Conservation (phyloP, 2,113 vertebrate genomes). For the Zingel zingel region DNA sequence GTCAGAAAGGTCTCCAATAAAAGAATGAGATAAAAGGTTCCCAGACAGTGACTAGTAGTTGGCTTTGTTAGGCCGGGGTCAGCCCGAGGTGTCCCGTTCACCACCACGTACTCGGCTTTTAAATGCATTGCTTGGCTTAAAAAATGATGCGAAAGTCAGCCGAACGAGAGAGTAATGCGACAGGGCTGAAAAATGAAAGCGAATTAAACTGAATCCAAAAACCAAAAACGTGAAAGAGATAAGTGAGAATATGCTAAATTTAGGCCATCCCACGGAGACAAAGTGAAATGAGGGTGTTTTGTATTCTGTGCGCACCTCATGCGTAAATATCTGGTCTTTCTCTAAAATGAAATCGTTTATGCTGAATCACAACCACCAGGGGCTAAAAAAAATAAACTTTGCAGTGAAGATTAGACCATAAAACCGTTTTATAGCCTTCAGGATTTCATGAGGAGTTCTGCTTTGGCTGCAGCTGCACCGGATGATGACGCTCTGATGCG, state of each 20-base stretch:
- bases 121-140: slow-evolving; percentile 40
- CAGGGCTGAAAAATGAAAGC: slow-evolving; percentile 62
- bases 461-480: slow-evolving; percentile 55
- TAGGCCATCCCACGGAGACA: slow-evolving; percentile 50
- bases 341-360: not conserved
- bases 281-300: not conserved
- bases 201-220: slow-evolving; percentile 29
- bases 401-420: slow-evolving; percentile 1
- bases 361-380: slow-evolving; percentile 19
- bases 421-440: slow-evolving; percentile 24
- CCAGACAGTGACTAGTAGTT: slow-evolving; percentile 83
- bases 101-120: slow-evolving; percentile 30
- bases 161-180: slow-evolving; percentile 41
- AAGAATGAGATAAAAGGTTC: slow-evolving; percentile 76
- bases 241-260: slow-evolving; percentile 49
- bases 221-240: slow-evolving; percentile 44
- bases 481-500: slow-evolving; percentile 14
- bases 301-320: not conserved
- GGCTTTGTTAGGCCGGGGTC: slow-evolving; percentile 80
- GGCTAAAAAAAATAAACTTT: slow-evolving; percentile 1
- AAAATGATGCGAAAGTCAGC: slow-evolving; percentile 61
- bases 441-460: slow-evolving; percentile 37
- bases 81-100: slow-evolving; percentile 72
- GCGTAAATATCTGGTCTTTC: not conserved
- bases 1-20: slow-evolving; percentile 56